phyloP scores from a whole-genome alignment of 2,797 vertebrate genomes.

The Arvicola amphibius region DNA sequence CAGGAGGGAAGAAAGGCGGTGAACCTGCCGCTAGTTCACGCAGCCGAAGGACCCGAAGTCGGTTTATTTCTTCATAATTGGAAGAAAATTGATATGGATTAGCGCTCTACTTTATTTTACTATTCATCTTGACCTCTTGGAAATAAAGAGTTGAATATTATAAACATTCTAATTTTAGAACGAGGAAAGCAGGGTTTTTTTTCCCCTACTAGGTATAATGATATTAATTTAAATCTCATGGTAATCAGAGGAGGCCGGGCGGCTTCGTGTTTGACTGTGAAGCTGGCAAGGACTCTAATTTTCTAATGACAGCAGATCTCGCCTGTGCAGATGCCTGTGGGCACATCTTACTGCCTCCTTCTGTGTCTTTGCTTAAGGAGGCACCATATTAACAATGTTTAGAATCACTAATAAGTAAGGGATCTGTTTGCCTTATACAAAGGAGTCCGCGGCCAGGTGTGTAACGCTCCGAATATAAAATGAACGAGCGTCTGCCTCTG shows the following conservation, averaged over 20 bases:
- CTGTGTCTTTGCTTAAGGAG: background rate
- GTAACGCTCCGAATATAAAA: background rate
- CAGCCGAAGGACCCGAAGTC: background rate
- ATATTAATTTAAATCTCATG: constrained; percentile 63
- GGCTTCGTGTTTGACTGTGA: constrained; percentile 27
- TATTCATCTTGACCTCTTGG: constrained; percentile 32
- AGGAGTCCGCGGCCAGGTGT: background rate
- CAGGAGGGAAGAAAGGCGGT: background rate
- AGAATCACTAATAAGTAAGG: background rate
- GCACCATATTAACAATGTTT: background rate
- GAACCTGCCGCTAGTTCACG: background rate
- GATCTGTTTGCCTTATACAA: background rate
- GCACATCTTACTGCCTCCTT: background rate
- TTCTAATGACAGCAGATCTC: background rate
- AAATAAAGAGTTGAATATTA: background rate
- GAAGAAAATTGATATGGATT: constrained; percentile 26
- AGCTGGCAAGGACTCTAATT: constrained; percentile 14
- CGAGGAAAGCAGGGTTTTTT: background rate
- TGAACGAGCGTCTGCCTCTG: background rate
- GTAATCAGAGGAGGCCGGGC: constrained; percentile 6
- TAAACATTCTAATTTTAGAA: constrained; percentile 51
- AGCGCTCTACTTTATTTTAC: constrained; percentile 13
- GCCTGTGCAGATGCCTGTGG: background rate
- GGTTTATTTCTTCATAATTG: constrained; percentile 66
- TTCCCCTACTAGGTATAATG: background rate